Evolutionary conservation across 2,888 invertebrate species (phyloP).

Genomic region (Crepidodera aurea): DNA sequence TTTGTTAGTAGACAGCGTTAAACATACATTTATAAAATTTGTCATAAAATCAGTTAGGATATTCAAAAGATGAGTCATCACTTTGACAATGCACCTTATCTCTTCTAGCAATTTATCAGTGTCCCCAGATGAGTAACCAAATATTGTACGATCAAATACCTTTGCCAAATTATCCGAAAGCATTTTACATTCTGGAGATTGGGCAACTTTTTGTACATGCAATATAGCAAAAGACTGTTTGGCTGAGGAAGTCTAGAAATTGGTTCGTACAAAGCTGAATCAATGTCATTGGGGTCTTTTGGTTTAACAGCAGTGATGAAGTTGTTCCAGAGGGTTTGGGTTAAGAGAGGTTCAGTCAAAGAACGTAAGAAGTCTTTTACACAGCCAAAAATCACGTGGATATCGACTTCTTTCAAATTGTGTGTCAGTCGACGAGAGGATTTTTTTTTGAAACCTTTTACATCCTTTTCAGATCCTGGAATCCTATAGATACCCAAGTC

Average conservation of each 20-base stretch:
- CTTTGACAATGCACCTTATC: conserved; percentile 63
- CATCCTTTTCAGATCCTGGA: conserved; percentile 88
- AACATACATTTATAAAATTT: conserved; percentile 69
- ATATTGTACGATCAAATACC: conserved; percentile 92
- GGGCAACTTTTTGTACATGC: conserved; percentile 86
- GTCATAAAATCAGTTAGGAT: conserved; percentile 81
- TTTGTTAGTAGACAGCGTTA: conserved; percentile 37
- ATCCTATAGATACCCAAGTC: conserved; percentile 94
- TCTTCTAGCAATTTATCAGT: conserved; percentile 78
- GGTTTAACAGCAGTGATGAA: conserved; percentile 76
- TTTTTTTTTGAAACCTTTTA: conserved; percentile 76
- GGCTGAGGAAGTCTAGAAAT: conserved; percentile 88
- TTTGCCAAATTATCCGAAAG: conserved; percentile 86
- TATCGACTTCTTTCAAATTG: conserved; percentile 75
- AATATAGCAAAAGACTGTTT: conserved; percentile 92
- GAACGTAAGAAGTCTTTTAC: conserved; percentile 93
- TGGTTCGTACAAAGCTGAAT: conserved; percentile 74
- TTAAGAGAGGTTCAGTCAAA: conserved; percentile 89
- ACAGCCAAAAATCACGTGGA: conserved; percentile 91
- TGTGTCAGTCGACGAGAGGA: conserved; percentile 88
- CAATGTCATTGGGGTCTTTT: conserved; percentile 67
- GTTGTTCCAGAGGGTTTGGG: conserved; percentile 82
- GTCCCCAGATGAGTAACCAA: conserved; percentile 70
- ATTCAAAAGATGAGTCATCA: conserved; percentile 71
- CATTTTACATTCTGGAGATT: conserved; percentile 89